Base-by-base conservation (phyloP, 2,797 vertebrate species). In the Neosilurus mollespiculum region DNA sequence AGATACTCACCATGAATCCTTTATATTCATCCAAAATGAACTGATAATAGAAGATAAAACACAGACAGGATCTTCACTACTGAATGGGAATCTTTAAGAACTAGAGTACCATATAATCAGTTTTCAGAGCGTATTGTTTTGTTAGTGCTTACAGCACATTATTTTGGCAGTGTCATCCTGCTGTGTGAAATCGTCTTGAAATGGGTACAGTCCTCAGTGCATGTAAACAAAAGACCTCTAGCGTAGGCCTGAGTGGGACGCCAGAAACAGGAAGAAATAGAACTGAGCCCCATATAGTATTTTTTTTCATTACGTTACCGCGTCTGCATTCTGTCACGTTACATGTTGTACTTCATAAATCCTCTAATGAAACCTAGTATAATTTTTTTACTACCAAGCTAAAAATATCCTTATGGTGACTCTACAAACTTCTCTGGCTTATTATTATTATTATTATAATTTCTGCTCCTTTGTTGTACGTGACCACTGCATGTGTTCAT, bases 101-200 rank as follows among this genome's bases (percentile, higher is more conserved):
- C 61, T 56, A 20, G 37, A n/a, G 10, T 15, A 56, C 49, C 80
- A 66, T 72, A 49, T 72, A 66, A 85, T 82, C 73, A 34, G 51
- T 58, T 71, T 72, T 62, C 30, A 16, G 10, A 84, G 56, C 10
- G 2, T 15, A 9, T 22, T 75, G 72, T 59, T 85, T 80, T 85
- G 78, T 61, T 64, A 76, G 56, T 61, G n/a, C 72, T 64, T 37
- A 37, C 4, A 81, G 62, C n/a, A 9, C 22, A 18, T n/a, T 77
- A 62, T 70, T 88, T 77, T 86, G 83, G 64, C 78, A 80, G 81
- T 34, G 30, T n/a, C 49, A 18, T 71, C 80, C 49, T 53, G 24
- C 71, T 85, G 82, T 77, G 65, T 83, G 73, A 82, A 82, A 84
- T 82, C n/a, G n/a, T 84, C 58, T 67, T 83, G 67, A 65, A 81